phyloP scores from a whole-genome alignment of 2,888 invertebrate species.

The Hanleya hanleyi region DNA sequence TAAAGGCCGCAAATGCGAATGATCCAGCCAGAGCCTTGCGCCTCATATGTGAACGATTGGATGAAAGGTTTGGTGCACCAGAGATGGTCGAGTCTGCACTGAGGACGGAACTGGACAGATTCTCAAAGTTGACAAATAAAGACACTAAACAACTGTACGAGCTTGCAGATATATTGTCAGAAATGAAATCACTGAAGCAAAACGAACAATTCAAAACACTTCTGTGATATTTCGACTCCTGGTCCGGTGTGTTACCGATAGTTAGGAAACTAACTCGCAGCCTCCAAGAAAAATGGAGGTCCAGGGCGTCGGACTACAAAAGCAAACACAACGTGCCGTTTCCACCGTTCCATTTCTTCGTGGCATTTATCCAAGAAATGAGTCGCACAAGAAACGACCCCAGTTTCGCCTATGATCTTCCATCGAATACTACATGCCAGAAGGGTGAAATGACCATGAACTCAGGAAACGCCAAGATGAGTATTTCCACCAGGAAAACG shows the following conservation, averaged over 20 bases:
- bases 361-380: constrained; percentile 20
- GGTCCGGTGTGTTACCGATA: constrained; percentile 27
- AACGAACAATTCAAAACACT: constrained; percentile 19
- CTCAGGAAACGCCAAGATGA: neutral
- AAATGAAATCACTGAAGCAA: constrained; percentile 28
- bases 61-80: constrained; percentile 23
- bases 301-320: constrained; percentile 22
- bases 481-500: neutral
- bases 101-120: constrained; percentile 18
- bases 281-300: constrained; percentile 23
- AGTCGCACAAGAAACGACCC: constrained; percentile 22
- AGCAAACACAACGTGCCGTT: constrained; percentile 15
- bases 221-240: constrained; percentile 29
- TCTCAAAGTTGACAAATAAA: constrained; percentile 19
- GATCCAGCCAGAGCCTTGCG: constrained; percentile 13
- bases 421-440: no score
- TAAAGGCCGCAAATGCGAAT: constrained; percentile 15
- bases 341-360: constrained; percentile 32
- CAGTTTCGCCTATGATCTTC: constrained; percentile 17
- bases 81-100: constrained; percentile 23
- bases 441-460: no score
- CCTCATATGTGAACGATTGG: constrained; percentile 22
- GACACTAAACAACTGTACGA: constrained; percentile 28
- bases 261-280: constrained; percentile 28
- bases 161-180: constrained; percentile 27